Evolutionary conservation across 2,797 vertebrate species (phyloP), one percentile per base, ranked within the genome.

Genomic region (Tachyglossus aculeatus): DNA sequence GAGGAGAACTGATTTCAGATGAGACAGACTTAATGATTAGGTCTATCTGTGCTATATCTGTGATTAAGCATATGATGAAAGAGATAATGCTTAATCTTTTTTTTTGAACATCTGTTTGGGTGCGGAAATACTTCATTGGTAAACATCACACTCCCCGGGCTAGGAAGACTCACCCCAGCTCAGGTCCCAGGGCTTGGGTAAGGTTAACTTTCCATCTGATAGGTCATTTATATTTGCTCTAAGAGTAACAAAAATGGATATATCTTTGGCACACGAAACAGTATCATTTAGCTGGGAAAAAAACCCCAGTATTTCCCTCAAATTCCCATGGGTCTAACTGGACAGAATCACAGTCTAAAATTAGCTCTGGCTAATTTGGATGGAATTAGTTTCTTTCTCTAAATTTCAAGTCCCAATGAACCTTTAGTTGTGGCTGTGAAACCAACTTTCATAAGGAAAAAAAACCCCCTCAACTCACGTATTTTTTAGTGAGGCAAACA

Each of bases 231-330:
- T 54, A 67, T 66, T 87, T 79, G 71, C 67, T 75, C 62, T 69
- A 33, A 60, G 66, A 83, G 52, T 76, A 78, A 74, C 56, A 78
- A 68, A 80, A 74, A 60, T 52, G 38, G 31, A 70, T 48, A 77
- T 87, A 72, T 81, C 70, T 75, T 79, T 81, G 71, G 80, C 73
- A 59, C 16, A 6, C 32, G 63, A 64, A 71, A 55, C 67, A 34
- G 59, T 67, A 77, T 71, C 71, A 83, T 81, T 83, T 66, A 85
- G 66, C 80, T 85, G 82, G 82, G 76, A 80, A 81, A 81, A 79
- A 77, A 77, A 19, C 48, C 76, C 57, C 25, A 19, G 66, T 71
- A 67, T 61, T 81, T 87, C 54, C 70, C 66, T 80, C 54, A n/a
- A 71, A 74, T 69, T 83, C 85, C 74, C 82, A 61, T 34, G 73